Percentiles rank a stretch among this genome's conserved stretches.
phyloP scores from a whole-genome alignment of 2,797 vertebrate genomes.

The Protosalanx chinensis region DNA sequence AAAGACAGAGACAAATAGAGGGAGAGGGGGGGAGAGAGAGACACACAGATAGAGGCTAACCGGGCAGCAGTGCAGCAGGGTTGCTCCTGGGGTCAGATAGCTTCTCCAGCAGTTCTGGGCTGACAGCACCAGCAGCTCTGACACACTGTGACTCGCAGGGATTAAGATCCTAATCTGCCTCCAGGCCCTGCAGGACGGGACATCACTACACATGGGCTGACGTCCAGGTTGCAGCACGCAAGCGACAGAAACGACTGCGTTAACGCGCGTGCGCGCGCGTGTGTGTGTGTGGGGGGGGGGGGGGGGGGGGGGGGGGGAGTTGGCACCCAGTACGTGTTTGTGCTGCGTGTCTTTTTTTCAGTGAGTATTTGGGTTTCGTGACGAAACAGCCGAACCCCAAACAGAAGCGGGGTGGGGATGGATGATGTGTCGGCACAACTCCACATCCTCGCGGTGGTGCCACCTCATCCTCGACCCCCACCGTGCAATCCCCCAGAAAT shows the following conservation, averaged over 20 bases:
- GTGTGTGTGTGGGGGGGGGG: background rate
- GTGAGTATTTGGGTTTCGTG: constrained; percentile 36
- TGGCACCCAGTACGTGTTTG: background rate
- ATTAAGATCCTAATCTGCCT: constrained; percentile 38
- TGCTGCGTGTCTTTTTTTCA: constrained; percentile 46
- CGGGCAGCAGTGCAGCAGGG: background rate
- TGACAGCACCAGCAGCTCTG: constrained; percentile 19
- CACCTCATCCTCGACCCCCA: constrained; percentile 41
- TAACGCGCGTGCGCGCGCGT: background rate
- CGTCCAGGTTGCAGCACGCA: constrained; percentile 17
- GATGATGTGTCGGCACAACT: background rate
- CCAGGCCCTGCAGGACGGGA: constrained; percentile 25
- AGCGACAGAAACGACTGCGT: background rate
- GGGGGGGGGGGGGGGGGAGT: too few relatives aligned
- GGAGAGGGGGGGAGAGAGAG: background rate
- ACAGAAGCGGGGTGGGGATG: too few relatives aligned
- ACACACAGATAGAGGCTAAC: background rate
- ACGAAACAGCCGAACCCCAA: background rate
- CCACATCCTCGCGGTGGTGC: constrained; percentile 31
- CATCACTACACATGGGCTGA: constrained; percentile 33
- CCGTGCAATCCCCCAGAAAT: constrained; percentile 56
- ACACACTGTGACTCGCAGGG: constrained; percentile 32
- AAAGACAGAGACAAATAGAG: background rate
- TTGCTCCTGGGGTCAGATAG: background rate
- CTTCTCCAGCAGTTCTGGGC: background rate